Percentiles rank a stretch among this genome's conserved stretches.
Evolutionary conservation across 2,797 vertebrate genomes (phyloP).

Genomic region (Octomys mimax): DNA sequence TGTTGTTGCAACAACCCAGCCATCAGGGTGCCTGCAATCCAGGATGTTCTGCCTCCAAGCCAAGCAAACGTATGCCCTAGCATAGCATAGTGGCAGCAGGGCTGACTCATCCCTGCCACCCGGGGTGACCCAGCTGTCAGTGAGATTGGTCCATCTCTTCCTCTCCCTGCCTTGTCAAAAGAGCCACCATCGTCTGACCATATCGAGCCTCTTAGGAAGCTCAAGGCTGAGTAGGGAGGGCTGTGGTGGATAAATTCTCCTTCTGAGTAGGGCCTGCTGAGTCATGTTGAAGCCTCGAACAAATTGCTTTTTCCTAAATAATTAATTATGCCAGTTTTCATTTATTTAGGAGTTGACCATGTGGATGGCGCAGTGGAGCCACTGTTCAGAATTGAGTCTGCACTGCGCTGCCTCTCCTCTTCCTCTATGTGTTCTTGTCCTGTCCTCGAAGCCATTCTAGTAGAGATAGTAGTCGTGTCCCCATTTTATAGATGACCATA

Average conservation of each 20-base stretch:
- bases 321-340: constrained; percentile 68
- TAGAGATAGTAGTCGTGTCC: background rate
- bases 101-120: constrained; percentile 50
- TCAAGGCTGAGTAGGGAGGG: background rate
- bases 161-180: background rate
- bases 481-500: background rate
- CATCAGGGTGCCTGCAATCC: background rate
- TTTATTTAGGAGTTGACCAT: constrained; percentile 65
- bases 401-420: fast-evolving
- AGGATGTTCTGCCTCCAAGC: background rate
- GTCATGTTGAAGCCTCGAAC: constrained; percentile 65
- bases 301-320: constrained; percentile 79
- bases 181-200: background rate
- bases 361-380: background rate
- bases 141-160: background rate
- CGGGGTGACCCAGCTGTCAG: constrained; percentile 41
- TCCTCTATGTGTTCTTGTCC: background rate
- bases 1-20: background rate
- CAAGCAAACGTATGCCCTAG: background rate
- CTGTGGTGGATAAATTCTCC: background rate
- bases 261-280: constrained; percentile 24
- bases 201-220: background rate
- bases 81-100: background rate
- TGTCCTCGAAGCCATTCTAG: background rate
- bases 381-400: background rate